Base-by-base conservation (phyloP, 1,140 invertebrate genomes). In the Colletes latitarsis region DNA sequence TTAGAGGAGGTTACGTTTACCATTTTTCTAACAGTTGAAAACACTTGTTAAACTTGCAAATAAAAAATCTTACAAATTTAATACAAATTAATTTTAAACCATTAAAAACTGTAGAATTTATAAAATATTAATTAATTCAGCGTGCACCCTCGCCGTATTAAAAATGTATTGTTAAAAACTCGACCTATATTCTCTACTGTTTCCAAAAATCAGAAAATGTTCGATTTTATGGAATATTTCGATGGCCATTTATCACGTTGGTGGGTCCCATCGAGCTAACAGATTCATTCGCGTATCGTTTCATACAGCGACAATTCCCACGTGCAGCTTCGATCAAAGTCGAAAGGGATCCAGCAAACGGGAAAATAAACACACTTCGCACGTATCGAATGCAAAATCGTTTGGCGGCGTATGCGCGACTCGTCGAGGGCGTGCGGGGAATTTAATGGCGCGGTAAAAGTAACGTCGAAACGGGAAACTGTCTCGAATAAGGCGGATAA, bases 311-410 rank as follows among this genome's bases (percentile, higher is more conserved):
- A 15, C 17, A 30, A 77, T 77, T 58, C n/a, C 14, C n/a, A 0
- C 17, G 12, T 21, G 19, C 21, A 10, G 41, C 0, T 15, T 41
- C 67, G 41, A 21, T 57, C 49, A 64, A 30, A 78, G 64, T 71
- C 30, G 58, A 64, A 72, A 78, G 60, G n/a, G 19, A 72, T 55
- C 58, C 39, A n/a, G 6, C 1, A 41, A 46, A 72, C 58, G 76
- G 19, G 46, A 64, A n/a, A 64, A 68, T 78, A 72, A 64, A 72
- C 52, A 30, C 58, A 39, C 39, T 46, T 72, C 1, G 46, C 68
- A 52, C 60, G 69, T 30, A 62, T 64, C 69, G 58, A 72, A 78
- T 78, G 69, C 69, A 72, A 78, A 72, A 72, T 72, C 21, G 67
- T n/a, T 30, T 17, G 43, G 1, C 55, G 67, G 43, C n/a, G 64